These are phyloP conservation scores for Hafferia zeledoni DNA, from an alignment of 2,797 vertebrate species.

Conservation along the genomic window DNA sequence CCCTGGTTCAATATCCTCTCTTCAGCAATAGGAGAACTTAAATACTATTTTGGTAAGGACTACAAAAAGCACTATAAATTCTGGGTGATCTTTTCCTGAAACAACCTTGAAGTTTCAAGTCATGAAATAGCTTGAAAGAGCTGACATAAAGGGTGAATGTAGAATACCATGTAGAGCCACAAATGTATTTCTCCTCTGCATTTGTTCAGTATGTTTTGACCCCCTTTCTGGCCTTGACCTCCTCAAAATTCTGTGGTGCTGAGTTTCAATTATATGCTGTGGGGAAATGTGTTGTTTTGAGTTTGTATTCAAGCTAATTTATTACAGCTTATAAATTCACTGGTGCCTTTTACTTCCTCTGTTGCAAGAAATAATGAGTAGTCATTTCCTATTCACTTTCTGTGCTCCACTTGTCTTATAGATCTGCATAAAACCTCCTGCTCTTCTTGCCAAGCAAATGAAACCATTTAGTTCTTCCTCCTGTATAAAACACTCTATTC, in stretches of 20 bases:
- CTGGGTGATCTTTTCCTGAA: background rate
- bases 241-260: background rate
- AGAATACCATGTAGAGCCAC: background rate
- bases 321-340: background rate
- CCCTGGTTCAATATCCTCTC: background rate
- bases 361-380: slow-evolving; percentile 5
- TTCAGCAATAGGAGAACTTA: background rate
- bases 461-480: slow-evolving; percentile 7
- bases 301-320: background rate
- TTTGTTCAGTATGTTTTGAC: background rate
- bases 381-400: slow-evolving; percentile 7
- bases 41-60: background rate
- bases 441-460: background rate
- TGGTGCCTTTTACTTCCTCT: background rate
- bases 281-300: background rate
- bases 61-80: background rate
- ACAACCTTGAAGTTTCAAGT: background rate
- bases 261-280: background rate
- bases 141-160: background rate
- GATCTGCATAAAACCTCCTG: background rate
- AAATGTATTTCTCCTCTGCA: background rate
- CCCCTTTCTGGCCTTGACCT: background rate
- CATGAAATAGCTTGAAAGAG: background rate
- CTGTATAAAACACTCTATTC: background rate
- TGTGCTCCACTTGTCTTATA: background rate